A percentile compares a stretch with the other conserved stretches of the same genome.
Evolutionary conservation across 2,888 invertebrate species (phyloP).

Genomic region (Eulithis prunata): DNA sequence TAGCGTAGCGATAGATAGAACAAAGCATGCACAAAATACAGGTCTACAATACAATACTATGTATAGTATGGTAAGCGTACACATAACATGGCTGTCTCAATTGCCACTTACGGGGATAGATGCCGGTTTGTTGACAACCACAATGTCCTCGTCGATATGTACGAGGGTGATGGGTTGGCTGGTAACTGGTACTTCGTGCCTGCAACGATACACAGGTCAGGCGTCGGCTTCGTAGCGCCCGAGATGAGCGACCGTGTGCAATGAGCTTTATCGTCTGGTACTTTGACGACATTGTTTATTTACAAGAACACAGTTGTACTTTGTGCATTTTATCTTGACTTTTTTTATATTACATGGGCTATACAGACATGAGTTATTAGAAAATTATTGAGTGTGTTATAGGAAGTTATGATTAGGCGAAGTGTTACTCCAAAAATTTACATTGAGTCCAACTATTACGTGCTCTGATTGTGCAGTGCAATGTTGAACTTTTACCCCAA

Average conservation of each 20-base stretch:
- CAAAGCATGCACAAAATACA: conserved; percentile 47
- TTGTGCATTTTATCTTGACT: conserved; percentile 14
- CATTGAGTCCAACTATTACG: no score
- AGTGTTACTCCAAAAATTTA: no score
- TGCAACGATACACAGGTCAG: conserved; percentile 85
- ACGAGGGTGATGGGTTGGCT: conserved; percentile 98
- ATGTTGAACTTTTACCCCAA: no score
- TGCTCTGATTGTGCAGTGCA: no score
- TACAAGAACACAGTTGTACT: conserved; percentile 19
- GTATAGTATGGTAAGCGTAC: conserved; percentile 87
- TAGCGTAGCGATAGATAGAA: not conserved
- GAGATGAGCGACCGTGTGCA: conserved; percentile 34
- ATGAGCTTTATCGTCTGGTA: conserved; percentile 7
- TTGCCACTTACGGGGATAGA: conserved; percentile 99
- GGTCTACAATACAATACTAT: conserved; percentile 42
- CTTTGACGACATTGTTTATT: conserved; percentile 20
- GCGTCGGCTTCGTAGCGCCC: conserved; percentile 29
- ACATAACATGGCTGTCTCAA: conserved; percentile 89
- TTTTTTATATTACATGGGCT: conserved; percentile 22
- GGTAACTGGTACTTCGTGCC: conserved; percentile 99
- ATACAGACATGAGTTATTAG: no score
- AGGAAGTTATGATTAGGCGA: no score
- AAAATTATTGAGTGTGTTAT: no score
- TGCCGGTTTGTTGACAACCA: conserved; percentile 99
- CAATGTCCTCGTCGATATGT: conserved; percentile 98